Base-by-base conservation (phyloP, 2,797 vertebrate genomes). In the Zalophus californianus region DNA sequence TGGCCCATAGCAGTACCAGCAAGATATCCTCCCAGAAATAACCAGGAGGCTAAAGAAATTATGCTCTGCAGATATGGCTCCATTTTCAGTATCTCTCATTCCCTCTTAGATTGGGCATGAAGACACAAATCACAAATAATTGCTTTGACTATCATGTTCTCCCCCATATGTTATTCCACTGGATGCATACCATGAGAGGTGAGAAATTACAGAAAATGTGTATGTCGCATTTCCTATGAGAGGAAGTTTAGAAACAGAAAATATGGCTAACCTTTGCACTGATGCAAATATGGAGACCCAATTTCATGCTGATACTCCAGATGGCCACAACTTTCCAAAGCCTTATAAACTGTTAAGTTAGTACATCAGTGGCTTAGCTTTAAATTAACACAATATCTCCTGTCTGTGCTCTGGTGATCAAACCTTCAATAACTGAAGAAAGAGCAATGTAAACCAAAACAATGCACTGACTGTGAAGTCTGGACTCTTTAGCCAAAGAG, bases 371-470 rank as follows among this genome's bases (percentile, higher is more conserved):
- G 94, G 83, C 77, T 94, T 92, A 88, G 23, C 54, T 97, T 58
- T 90, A 35, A 87, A 50, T 85, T 91, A 95, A 75, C 83, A 93
- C 12, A 52, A 72, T 41, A 21, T 85, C 15, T 68, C 91, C 50
- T 96, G 95, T 95, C 66, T 86, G 44, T 83, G 15, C 8, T 94
- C 18, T 85, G 86, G 14, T 97, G 60, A 83, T 50, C 38, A 83
- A 88, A 87, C 7, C n/a, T 56, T 97, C 77, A 87, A 16, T 95
- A 97, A 95, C 83, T n/a, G 73, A 96, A 89, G 70, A 97, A 97
- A 96, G 38, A 86, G 15, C 72, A 95, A 56, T 2, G 54, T 77
- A 92, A 94, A 97, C 0, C 21, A 88, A 94, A 86, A 48, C 52
- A 96, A 96, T 72, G 27, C 5, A 75, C 88, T 90, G 77, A 89